Percentiles rank a stretch among this genome's conserved stretches.
Conservation (phyloP, 1,140 invertebrate genomes). For the Panonychus citri region DNA sequence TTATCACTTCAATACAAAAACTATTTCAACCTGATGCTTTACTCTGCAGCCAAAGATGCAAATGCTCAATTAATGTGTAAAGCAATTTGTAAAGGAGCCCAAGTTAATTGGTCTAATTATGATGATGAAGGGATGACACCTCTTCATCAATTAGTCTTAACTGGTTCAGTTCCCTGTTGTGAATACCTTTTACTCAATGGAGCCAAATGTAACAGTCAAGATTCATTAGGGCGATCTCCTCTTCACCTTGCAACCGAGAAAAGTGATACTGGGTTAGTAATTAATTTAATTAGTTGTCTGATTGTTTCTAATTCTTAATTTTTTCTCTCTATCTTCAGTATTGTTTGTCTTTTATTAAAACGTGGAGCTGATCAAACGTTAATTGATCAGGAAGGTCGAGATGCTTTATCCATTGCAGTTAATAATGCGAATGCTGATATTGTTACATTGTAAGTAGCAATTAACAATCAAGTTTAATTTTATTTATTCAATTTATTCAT, state of each 20-base stretch:
- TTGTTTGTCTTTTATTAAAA: conserved; percentile 74
- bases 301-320: too few species aligned
- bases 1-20: neutral
- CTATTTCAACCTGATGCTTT: conserved; percentile 6
- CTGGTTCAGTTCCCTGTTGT: conserved; percentile 45
- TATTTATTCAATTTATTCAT: conserved; percentile 11
- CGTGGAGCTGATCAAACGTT: conserved; percentile 67
- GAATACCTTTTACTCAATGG: conserved; percentile 64
- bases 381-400: conserved; percentile 42
- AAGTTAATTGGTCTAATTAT: conserved; percentile 45
- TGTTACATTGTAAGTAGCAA: conserved; percentile 42
- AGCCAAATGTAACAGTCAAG: conserved; percentile 59
- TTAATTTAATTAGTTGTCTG: too few species aligned
- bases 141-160: conserved; percentile 41
- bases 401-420: conserved; percentile 59
- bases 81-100: conserved; percentile 40
- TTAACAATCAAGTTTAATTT: too few species aligned
- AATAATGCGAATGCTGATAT: conserved; percentile 74
- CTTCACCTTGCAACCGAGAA: conserved; percentile 67
- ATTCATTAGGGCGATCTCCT: conserved; percentile 55
- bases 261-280: conserved; percentile 30
- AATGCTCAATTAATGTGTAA: conserved; percentile 58
- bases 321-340: conserved; percentile 25
- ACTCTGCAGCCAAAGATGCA: conserved; percentile 46
- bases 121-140: conserved; percentile 36